These are phyloP conservation scores for Aselliscus stoliczkanus DNA, from an alignment of 2,797 vertebrate species.

Conservation along the genomic window DNA sequence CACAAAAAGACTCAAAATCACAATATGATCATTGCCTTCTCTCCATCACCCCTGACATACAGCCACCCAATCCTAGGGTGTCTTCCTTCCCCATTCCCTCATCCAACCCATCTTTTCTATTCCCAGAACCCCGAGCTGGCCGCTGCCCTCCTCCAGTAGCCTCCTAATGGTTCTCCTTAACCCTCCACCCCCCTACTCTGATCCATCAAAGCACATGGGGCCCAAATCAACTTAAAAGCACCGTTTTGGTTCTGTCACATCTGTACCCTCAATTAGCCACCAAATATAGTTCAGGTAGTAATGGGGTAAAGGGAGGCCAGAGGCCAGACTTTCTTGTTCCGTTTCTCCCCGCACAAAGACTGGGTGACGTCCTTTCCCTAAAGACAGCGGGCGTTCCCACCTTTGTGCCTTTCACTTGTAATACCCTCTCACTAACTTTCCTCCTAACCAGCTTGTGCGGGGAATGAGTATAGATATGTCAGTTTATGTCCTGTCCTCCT, in stretches of 20 bases:
- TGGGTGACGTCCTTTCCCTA: neutral
- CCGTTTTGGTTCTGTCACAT: neutral
- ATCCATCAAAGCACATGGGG: neutral
- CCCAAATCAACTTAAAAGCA: neutral
- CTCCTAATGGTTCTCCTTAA: neutral
- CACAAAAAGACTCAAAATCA: neutral
- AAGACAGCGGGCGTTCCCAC: neutral
- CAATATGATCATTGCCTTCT: neutral
- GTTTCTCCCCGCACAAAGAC: neutral
- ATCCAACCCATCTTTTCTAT: neutral
- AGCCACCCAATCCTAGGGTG: rapidly evolving
- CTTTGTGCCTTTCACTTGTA: neutral
- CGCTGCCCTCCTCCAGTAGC: rapidly evolving
- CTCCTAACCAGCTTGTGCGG: neutral
- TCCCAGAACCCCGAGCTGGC: neutral
- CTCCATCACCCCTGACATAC: neutral
- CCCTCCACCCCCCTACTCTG: neutral
- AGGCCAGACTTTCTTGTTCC: neutral
- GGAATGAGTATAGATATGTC: neutral
- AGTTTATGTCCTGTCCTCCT: neutral
- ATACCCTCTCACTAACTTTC: neutral
- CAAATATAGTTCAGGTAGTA: neutral
- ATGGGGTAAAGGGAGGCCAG: neutral
- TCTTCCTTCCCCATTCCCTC: neutral
- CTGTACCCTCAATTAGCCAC: neutral